Conservation (phyloP, 2,888 invertebrate species). For the Protophormia terraenovae region DNA sequence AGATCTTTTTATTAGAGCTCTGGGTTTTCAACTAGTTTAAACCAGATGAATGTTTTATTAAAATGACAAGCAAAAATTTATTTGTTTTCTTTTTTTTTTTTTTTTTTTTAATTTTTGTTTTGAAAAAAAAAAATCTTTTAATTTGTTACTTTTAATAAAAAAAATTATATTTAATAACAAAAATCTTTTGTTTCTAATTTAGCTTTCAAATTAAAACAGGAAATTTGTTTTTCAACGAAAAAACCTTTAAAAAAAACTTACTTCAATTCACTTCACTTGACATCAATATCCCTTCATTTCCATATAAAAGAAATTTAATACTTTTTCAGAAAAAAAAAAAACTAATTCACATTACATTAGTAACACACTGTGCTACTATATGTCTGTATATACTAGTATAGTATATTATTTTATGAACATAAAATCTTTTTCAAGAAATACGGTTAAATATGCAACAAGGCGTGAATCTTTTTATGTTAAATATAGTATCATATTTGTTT, state of each 20-base stretch:
- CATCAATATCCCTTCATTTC: not conserved
- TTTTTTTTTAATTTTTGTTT: no score
- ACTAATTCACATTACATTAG: slow-evolving; percentile 6
- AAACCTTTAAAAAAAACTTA: not conserved
- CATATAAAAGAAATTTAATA: not conserved
- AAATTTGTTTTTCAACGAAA: not conserved
- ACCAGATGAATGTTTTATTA: no score
- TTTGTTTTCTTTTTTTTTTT: no score
- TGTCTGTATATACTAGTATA: no score
- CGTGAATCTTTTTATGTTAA: slow-evolving; percentile 41
- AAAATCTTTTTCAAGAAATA: not conserved
- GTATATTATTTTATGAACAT: no score
- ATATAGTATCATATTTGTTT: slow-evolving; percentile 3
- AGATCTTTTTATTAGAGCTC: no score
- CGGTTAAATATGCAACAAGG: slow-evolving; percentile 39
- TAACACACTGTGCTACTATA: slow-evolving; percentile 32
- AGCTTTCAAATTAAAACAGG: not conserved
- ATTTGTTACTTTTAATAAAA: no score
- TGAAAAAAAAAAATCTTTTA: no score
- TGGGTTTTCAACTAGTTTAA: no score
- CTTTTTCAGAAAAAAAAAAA: not conserved
- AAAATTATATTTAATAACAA: no score
- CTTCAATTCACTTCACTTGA: not conserved
- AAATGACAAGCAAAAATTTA: no score
- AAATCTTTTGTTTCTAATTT: no score